Percentiles rank a stretch among this genome's conserved stretches.
These are phyloP conservation scores for Conistra vaccinii DNA, from an alignment of 2,888 invertebrate genomes.

Conservation along the genomic window DNA sequence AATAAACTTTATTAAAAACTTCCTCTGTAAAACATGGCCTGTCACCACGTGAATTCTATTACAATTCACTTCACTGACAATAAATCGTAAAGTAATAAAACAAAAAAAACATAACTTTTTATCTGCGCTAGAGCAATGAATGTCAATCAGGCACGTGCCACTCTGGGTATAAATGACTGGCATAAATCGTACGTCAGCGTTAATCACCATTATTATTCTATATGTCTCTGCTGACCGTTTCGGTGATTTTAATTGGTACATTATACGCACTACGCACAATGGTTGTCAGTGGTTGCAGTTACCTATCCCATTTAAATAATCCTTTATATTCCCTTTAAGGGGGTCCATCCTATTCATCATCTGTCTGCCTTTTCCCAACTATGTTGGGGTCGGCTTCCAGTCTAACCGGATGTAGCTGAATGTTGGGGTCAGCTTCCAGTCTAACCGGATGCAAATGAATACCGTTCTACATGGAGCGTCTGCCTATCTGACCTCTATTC, in stretches of 20 bases:
- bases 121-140: background rate
- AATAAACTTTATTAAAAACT: background rate
- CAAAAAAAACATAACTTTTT: too few relatives aligned
- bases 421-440: too few relatives aligned
- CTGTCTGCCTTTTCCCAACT: too few relatives aligned
- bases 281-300: background rate
- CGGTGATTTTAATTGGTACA: conserved; percentile 17
- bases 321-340: background rate
- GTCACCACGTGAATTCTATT: background rate
- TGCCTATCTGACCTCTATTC: too few relatives aligned
- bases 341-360: too few relatives aligned
- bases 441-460: too few relatives aligned
- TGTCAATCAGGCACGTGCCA: conserved; percentile 22
- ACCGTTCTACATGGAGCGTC: too few relatives aligned
- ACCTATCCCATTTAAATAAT: background rate
- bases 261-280: background rate
- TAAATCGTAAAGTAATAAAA: background rate
- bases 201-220: conserved; percentile 31
- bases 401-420: too few relatives aligned
- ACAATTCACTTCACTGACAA: background rate
- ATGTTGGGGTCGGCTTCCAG: too few relatives aligned
- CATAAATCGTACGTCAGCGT: conserved; percentile 8
- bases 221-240: background rate
- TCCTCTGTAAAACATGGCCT: background rate
- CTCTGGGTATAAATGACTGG: background rate